Base-by-base conservation (phyloP, 1,140 invertebrate genomes). In the Drosophila takahashii region DNA sequence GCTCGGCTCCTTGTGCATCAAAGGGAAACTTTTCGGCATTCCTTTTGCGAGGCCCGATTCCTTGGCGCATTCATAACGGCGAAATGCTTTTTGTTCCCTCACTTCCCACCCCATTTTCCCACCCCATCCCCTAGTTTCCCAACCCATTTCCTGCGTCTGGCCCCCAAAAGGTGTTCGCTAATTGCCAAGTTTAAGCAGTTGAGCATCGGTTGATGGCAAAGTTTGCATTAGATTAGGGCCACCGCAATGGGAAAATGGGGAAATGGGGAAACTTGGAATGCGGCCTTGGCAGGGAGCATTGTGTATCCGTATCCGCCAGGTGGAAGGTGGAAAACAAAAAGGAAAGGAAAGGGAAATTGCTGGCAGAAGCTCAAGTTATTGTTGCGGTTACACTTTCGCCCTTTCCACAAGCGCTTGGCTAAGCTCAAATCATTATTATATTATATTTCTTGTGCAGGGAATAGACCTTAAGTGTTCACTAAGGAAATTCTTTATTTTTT, bases 131-230 rank as follows among this genome's bases (percentile, higher is more conserved):
- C 2, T 7, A 22, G 22, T 18, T 29, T 32, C n/a, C 13, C n/a
- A n/a, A n/a, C 45, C 32, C 6, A n/a, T 45, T 15, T 15, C 59
- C 54, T 48, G 36, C 48, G 42, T 27, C 41, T 22, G 42, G 53
- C 56, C 56, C 32, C 9, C 4, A 64, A 72, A 85, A 85, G 81
- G 83, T 85, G 81, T 81, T 71, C 78, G 83, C 81, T 86, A 86
- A 86, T 86, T 86, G 81, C 83, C 83, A 69, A 75, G 83, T 77
- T 79, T 83, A 86, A 87, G 85, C 83, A 85, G 57, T 56, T 41
- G 72, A 64, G 52, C 71, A 75, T 60, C 57, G 48, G 41, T 57
- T 27, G 42, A 42, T 45, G 45, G 39, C 56, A 51, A 78, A 83
- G 61, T 81, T 65, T 76, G 54, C 75, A 84, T 84, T 79, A 79